These are phyloP conservation scores for Chiloscyllium punctatum DNA, from an alignment of 2,797 vertebrate species.

Conservation along the genomic window DNA sequence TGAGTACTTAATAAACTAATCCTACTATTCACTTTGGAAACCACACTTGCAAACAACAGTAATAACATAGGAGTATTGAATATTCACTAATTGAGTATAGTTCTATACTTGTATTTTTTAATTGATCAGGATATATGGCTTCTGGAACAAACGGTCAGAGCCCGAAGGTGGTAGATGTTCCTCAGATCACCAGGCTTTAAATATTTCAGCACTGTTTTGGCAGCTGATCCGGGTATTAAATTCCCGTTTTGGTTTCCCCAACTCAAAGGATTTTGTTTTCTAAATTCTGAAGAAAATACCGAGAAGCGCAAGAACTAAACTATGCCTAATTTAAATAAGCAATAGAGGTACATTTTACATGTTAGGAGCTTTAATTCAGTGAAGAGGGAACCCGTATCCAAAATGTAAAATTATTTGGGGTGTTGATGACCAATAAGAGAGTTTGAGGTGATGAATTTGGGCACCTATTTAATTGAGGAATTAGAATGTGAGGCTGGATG, in stretches of 20 bases:
- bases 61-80: too few relatives aligned
- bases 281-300: neutral
- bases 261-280: neutral
- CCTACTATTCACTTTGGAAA: too few relatives aligned
- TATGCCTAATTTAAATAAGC: neutral
- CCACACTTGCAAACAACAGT: too few relatives aligned
- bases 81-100: neutral
- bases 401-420: neutral
- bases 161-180: too few relatives aligned
- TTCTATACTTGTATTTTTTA: neutral
- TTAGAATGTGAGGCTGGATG: too few relatives aligned
- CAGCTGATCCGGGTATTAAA: neutral
- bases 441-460: neutral
- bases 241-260: neutral
- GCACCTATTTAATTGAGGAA: too few relatives aligned
- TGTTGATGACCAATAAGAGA: neutral
- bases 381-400: neutral
- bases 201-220: neutral
- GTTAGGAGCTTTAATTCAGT: neutral
- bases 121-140: neutral
- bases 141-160: too few relatives aligned
- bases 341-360: neutral
- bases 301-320: neutral
- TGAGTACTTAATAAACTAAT: too few relatives aligned
- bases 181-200: too few relatives aligned